Conservation (phyloP, 2,888 invertebrate genomes). For the Oligia strigilis region DNA sequence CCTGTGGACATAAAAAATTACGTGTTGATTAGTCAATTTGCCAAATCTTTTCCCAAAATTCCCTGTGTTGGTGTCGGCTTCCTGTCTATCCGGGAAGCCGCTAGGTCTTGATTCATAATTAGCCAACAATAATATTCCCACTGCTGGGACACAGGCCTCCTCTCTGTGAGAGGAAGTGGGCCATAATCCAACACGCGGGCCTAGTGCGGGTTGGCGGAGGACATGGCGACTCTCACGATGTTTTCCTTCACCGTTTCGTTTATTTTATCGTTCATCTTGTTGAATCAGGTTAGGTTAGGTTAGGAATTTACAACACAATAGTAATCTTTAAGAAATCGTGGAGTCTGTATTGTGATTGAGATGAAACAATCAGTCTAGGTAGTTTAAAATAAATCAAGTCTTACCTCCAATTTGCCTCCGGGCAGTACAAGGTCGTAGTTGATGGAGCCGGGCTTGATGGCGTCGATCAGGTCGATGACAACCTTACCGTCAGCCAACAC, state of each 20-base stretch:
- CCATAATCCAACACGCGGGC: not conserved
- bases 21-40: not conserved
- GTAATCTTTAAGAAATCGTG: not conserved
- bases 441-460: slow-evolving; percentile 98
- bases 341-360: not conserved
- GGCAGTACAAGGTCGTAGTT: slow-evolving; percentile 97
- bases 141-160: not conserved
- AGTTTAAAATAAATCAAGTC: not conserved
- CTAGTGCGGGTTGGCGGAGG: not conserved
- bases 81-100: not conserved
- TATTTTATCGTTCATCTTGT: not conserved
- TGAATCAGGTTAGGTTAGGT: not conserved
- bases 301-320: not conserved
- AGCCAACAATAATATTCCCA: not conserved
- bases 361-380: not conserved
- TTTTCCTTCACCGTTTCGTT: not conserved
- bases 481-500: slow-evolving; percentile 97
- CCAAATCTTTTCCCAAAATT: not conserved
- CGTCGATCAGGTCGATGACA: slow-evolving; percentile 98
- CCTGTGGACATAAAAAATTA: slow-evolving; percentile 89
- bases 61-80: not conserved
- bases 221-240: not conserved
- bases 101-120: not conserved
- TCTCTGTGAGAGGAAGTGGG: not conserved
- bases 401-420: slow-evolving; percentile 94